Evolutionary conservation across 2,113 vertebrate species (phyloP).

Genomic region (Tragelaphus strepsiceros): DNA sequence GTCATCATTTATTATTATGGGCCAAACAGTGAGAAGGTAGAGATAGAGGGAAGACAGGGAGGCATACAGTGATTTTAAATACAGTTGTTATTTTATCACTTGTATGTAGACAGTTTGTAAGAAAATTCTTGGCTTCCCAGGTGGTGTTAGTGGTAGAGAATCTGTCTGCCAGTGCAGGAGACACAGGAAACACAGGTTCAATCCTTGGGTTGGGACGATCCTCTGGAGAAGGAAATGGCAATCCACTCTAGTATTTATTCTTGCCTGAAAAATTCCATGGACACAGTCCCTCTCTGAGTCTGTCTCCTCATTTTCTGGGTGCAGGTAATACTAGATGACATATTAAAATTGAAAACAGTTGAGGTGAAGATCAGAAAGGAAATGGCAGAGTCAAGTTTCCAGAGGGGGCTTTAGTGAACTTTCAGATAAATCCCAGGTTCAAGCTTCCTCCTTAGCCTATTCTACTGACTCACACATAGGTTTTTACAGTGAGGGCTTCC

Average conservation of each 20-base stretch:
- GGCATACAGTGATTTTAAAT: not conserved
- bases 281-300: not conserved
- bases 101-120: not conserved
- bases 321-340: not conserved
- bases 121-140: not conserved
- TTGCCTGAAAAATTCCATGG: not conserved
- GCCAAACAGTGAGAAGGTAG: not conserved
- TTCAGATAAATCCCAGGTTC: not conserved
- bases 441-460: not conserved
- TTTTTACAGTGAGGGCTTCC: not conserved
- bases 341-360: not conserved
- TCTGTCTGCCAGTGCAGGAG: not conserved
- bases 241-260: not conserved
- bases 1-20: not conserved
- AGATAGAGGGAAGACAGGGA: not conserved
- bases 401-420: fast-evolving
- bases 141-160: not conserved
- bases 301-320: not conserved
- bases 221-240: not conserved
- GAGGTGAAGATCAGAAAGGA: not conserved
- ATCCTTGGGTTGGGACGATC: not conserved
- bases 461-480: not conserved
- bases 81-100: not conserved
- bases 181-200: not conserved
- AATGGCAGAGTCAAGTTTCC: not conserved